These are phyloP conservation scores for Hypothenemus hampei DNA, from an alignment of 1,140 invertebrate genomes.

Conservation along the genomic window DNA sequence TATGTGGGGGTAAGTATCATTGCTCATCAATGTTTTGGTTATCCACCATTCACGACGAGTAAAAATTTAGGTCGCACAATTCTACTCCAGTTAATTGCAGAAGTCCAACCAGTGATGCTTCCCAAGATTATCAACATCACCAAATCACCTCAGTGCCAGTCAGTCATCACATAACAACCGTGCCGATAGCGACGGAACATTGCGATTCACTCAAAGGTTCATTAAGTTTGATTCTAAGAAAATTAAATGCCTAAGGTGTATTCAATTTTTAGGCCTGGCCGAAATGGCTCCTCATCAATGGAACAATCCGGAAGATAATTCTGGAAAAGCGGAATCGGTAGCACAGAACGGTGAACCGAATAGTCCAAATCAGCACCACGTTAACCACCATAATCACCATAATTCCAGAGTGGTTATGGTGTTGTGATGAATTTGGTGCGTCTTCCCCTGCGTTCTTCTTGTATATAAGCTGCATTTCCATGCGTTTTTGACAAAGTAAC, in stretches of 20 bases:
- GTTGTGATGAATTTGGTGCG: conserved; percentile 43
- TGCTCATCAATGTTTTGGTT: neutral
- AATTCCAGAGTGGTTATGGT: conserved; percentile 46
- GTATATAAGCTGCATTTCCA: conserved; percentile 35
- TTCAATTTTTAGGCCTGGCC: conserved; percentile 39
- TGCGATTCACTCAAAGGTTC: conserved; percentile 54
- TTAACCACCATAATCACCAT: conserved; percentile 44
- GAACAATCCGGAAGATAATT: conserved; percentile 37
- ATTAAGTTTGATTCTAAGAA: neutral
- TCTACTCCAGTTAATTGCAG: conserved; percentile 24
- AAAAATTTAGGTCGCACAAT: conserved; percentile 18
- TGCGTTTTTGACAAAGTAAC: too few relatives aligned
- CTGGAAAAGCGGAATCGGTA: conserved; percentile 33
- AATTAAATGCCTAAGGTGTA: neutral
- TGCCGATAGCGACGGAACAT: conserved; percentile 46
- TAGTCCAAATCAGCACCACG: conserved; percentile 42
- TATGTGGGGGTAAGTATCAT: conserved; percentile 66
- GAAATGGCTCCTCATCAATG: conserved; percentile 51
- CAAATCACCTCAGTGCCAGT: conserved; percentile 30
- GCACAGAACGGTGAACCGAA: conserved; percentile 36
- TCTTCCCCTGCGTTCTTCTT: conserved; percentile 34
- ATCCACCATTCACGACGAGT: neutral
- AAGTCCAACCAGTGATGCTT: conserved; percentile 22
- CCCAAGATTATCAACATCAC: conserved; percentile 20
- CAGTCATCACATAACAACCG: conserved; percentile 42